A percentile compares a stretch with the other conserved stretches of the same genome.
Conservation (phyloP, 2,113 vertebrate species). For the Rhinopithecus roxellana region DNA sequence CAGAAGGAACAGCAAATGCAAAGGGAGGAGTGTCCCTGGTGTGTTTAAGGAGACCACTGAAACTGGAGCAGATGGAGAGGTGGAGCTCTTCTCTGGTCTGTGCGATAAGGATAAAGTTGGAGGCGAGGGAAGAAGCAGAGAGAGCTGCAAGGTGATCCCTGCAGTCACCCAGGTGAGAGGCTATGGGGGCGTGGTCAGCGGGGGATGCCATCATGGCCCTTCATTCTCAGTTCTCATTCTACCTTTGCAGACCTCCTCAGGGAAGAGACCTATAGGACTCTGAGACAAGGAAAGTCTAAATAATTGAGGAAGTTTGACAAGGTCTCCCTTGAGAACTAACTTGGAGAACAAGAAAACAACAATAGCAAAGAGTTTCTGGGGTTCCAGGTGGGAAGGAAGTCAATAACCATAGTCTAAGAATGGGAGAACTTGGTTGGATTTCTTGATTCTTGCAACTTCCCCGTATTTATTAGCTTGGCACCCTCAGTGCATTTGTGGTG, state of each 20-base stretch:
- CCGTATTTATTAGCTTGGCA: background rate
- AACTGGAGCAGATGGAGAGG: background rate
- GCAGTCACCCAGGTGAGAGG: background rate
- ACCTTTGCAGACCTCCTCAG: background rate
- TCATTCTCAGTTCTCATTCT: background rate
- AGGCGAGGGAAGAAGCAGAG: background rate
- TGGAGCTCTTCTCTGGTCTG: background rate
- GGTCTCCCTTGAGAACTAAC: background rate
- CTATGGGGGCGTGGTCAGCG: no score
- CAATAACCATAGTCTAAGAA: background rate
- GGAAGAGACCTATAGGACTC: background rate
- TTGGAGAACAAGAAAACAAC: background rate
- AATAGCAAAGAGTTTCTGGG: background rate
- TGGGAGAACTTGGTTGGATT: background rate
- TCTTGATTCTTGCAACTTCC: background rate
- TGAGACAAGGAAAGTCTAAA: background rate
- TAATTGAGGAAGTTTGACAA: background rate
- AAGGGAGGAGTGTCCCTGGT: background rate
- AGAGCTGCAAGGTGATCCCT: background rate
- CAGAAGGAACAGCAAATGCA: background rate
- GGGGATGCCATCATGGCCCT: background rate
- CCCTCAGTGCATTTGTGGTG: background rate
- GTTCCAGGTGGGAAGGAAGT: background rate
- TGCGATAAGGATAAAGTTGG: background rate
- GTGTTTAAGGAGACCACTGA: background rate